phyloP scores from a whole-genome alignment of 1,140 invertebrate genomes.

The Ceratosolen solmsi region DNA sequence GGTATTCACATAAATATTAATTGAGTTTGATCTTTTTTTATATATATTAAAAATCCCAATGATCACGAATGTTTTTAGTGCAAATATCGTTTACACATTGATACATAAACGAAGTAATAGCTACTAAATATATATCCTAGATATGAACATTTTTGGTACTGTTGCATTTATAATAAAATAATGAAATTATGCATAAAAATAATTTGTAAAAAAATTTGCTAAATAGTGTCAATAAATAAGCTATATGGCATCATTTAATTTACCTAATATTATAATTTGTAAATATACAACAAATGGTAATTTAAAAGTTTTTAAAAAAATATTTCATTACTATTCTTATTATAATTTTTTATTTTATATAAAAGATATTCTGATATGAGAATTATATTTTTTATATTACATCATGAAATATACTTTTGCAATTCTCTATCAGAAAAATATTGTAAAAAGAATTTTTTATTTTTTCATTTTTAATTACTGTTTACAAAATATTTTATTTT shows the following conservation, averaged over 20 bases:
- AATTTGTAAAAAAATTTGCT: neutral
- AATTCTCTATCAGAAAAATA: neutral
- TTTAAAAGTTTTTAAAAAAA: conserved; percentile 13
- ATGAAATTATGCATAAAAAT: neutral
- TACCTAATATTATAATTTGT: conserved; percentile 36
- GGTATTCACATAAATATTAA: no score
- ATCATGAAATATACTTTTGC: no score
- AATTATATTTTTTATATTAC: neutral
- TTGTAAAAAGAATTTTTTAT: neutral
- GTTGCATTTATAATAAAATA: neutral
- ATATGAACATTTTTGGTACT: no score
- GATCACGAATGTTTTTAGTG: no score
- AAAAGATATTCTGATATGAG: neutral
- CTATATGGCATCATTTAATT: conserved; percentile 22
- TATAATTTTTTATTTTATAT: neutral
- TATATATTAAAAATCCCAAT: no score
- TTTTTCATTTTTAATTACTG: conserved; percentile 11
- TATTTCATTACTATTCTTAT: neutral
- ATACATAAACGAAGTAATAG: no score
- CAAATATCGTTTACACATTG: no score
- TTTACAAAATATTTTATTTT: conserved; percentile 28
- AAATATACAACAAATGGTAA: conserved; percentile 38
- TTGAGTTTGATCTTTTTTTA: no score
- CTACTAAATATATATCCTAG: no score
- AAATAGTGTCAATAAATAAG: neutral